These are phyloP conservation scores for Malurus elegans DNA, from an alignment of 2,113 vertebrate species.

Conservation along the genomic window DNA sequence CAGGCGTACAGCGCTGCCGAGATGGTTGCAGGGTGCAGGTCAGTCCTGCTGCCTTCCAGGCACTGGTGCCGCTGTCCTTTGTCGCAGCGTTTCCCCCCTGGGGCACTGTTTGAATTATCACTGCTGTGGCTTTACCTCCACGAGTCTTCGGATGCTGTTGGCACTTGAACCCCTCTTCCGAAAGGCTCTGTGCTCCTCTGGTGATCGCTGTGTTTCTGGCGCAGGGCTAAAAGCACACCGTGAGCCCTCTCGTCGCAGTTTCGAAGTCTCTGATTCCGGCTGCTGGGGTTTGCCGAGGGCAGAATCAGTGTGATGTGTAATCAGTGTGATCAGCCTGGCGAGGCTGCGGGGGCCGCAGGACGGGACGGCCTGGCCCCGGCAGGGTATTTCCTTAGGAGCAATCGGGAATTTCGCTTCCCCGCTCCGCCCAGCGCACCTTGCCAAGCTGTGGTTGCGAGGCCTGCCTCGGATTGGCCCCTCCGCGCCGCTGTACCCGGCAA, in stretches of 20 bases:
- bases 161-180: rapidly evolving
- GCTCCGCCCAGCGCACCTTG: rapidly evolving
- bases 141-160: neutral
- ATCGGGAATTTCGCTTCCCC: rapidly evolving
- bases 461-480: rapidly evolving
- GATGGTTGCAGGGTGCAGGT: neutral
- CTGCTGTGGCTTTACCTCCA: rapidly evolving
- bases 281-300: rapidly evolving
- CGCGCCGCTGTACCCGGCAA: neutral
- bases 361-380: neutral
- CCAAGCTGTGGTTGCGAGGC: rapidly evolving
- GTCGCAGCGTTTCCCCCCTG: neutral
- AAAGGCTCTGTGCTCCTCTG: rapidly evolving
- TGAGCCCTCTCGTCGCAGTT: neutral
- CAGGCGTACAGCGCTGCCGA: rapidly evolving
- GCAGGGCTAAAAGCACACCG: rapidly evolving
- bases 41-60: too few species aligned
- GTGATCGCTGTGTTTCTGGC: rapidly evolving
- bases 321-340: neutral
- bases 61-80: rapidly evolving
- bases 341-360: neutral
- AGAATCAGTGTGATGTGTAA: rapidly evolving
- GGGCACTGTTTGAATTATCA: rapidly evolving
- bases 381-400: neutral
- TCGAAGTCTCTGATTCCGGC: rapidly evolving